A percentile compares a stretch with the other conserved stretches of the same genome.
Evolutionary conservation across 2,888 invertebrate species (phyloP).

Genomic region (Agrenia bidenticulata): DNA sequence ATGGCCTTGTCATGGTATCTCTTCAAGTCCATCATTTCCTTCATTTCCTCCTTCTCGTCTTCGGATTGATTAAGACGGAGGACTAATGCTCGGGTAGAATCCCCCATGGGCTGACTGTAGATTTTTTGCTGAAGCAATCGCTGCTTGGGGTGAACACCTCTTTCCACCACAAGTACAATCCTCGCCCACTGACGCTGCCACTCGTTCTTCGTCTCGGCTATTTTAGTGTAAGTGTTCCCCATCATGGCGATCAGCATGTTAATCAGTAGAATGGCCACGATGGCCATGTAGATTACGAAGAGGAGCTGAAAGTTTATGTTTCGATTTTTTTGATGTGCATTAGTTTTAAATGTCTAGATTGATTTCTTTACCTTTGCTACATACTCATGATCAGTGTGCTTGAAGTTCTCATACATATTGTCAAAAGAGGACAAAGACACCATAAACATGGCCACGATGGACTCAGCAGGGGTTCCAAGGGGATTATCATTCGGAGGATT

Average conservation of each 20-base stretch:
- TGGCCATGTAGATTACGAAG: constrained; percentile 96
- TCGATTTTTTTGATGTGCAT: background rate
- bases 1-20: constrained; percentile 78
- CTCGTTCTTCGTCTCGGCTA: constrained; percentile 94
- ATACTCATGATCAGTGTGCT: constrained; percentile 81
- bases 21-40: constrained; percentile 88
- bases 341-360: no score
- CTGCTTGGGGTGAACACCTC: constrained; percentile 90
- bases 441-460: constrained; percentile 95
- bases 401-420: constrained; percentile 88
- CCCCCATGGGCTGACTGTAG: constrained; percentile 94
- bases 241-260: constrained; percentile 99
- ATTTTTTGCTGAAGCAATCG: constrained; percentile 79
- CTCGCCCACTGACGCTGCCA: constrained; percentile 99
- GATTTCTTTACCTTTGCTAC: constrained; percentile 88
- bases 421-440: constrained; percentile 98
- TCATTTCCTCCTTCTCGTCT: constrained; percentile 91
- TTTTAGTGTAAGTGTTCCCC: constrained; percentile 98
- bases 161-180: constrained; percentile 93
- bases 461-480: constrained; percentile 88
- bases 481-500: constrained; percentile 76
- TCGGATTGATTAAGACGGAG: constrained; percentile 85
- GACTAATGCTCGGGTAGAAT: constrained; percentile 80
- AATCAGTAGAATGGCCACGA: constrained; percentile 89
- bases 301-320: constrained; percentile 64